These are phyloP conservation scores for Megamerina dolium DNA, from an alignment of 2,888 invertebrate genomes.

Conservation along the genomic window DNA sequence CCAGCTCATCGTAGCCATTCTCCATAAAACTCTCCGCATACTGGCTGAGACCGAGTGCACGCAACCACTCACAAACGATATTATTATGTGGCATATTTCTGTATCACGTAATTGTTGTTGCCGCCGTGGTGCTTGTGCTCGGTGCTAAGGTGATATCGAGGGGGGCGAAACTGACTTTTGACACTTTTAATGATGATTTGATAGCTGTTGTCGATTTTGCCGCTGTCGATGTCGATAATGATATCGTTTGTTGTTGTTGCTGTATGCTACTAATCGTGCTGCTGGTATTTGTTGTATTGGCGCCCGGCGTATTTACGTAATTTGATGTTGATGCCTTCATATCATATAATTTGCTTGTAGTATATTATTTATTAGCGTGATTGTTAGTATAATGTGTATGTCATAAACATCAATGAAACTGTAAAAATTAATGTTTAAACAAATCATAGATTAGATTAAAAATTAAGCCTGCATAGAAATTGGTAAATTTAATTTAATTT, in stretches of 20 bases:
- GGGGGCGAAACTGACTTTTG: constrained; percentile 42
- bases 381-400: too few species aligned
- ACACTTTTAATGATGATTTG: constrained; percentile 32
- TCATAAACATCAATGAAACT: too few species aligned
- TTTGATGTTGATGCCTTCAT: constrained; percentile 39
- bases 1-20: constrained; percentile 93
- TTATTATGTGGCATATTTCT: constrained; percentile 52
- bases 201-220: constrained; percentile 22
- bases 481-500: too few species aligned
- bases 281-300: constrained; percentile 19
- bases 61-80: constrained; percentile 90
- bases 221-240: constrained; percentile 7
- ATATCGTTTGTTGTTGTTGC: neutral
- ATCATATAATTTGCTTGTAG: constrained; percentile 29
- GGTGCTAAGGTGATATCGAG: constrained; percentile 33
- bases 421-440: too few species aligned
- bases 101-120: constrained; percentile 34
- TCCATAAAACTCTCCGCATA: constrained; percentile 92
- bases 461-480: too few species aligned
- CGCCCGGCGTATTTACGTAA: neutral
- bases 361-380: too few species aligned
- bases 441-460: too few species aligned
- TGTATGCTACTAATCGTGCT: constrained; percentile 3
- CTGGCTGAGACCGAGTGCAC: constrained; percentile 80
- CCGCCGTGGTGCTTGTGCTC: neutral